Evolutionary conservation across 1,140 invertebrate species (phyloP).

Genomic region (Drosophila mojavensis): DNA sequence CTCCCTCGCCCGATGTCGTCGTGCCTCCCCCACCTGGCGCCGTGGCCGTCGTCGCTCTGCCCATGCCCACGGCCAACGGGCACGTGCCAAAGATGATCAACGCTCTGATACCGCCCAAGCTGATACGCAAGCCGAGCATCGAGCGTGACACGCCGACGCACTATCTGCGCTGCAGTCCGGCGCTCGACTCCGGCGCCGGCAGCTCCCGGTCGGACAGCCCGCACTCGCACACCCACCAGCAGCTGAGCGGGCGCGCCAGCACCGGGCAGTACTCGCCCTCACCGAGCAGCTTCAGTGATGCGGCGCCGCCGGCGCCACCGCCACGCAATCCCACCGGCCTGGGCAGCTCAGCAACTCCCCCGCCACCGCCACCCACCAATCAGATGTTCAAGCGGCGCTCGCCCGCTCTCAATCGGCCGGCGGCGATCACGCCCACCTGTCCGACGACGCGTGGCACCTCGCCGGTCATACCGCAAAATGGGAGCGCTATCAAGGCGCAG

Average conservation of each 20-base stretch:
- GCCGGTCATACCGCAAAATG: conserved; percentile 87
- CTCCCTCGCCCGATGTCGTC: conserved; percentile 64
- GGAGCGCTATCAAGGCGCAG: conserved; percentile 86
- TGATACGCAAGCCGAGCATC: conserved; percentile 93
- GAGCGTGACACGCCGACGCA: conserved; percentile 91
- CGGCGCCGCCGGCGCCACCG: conserved; percentile 89
- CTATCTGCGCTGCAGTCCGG: conserved; percentile 89
- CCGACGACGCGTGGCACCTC: conserved; percentile 88
- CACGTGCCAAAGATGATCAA: conserved; percentile 81
- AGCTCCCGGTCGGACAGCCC: conserved; percentile 95
- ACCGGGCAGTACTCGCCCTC: conserved; percentile 88
- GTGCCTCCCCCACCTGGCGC: conserved; percentile 48
- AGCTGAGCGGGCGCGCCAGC: conserved; percentile 84
- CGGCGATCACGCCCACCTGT: conserved; percentile 86
- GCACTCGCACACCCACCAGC: conserved; percentile 86
- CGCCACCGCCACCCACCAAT: conserved; percentile 89
- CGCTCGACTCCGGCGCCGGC: conserved; percentile 93
- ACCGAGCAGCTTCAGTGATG: conserved; percentile 86
- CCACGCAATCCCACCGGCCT: conserved; percentile 87
- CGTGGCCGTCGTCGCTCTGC: conserved; percentile 50
- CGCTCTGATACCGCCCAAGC: conserved; percentile 88
- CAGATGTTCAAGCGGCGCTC: conserved; percentile 94
- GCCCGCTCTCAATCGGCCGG: conserved; percentile 85
- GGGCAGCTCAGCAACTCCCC: conserved; percentile 88
- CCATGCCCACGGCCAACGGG: conserved; percentile 59